These are phyloP conservation scores for Elachura formosa DNA, from an alignment of 2,113 vertebrate genomes.

Conservation along the genomic window DNA sequence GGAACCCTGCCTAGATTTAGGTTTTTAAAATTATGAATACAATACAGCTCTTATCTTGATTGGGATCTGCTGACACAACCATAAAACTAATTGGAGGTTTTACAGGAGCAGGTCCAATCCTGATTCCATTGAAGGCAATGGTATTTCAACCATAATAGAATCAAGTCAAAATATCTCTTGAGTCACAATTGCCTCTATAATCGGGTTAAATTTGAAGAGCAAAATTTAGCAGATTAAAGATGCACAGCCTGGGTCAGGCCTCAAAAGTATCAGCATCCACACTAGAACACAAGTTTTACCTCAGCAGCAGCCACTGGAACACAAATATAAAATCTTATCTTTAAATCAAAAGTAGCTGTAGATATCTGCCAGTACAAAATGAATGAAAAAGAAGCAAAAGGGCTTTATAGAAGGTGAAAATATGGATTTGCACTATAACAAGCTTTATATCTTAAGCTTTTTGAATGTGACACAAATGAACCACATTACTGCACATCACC, in stretches of 20 bases:
- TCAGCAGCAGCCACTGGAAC: neutral
- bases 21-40: neutral
- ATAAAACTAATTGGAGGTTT: slow-evolving; percentile 35
- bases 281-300: neutral
- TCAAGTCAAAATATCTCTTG: neutral
- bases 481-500: neutral
- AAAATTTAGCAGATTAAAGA: neutral
- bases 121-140: neutral
- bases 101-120: neutral
- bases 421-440: neutral
- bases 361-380: neutral
- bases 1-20: neutral
- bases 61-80: neutral
- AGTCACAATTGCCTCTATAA: neutral
- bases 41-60: slow-evolving; percentile 15
- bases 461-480: neutral
- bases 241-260: neutral
- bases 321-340: neutral
- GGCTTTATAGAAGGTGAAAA: neutral
- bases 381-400: neutral
- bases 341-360: neutral
- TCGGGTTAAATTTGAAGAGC: neutral
- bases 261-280: neutral
- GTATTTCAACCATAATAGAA: neutral
- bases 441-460: neutral